Conservation (phyloP, 2,888 invertebrate species). For the Chrysodeixis includens region DNA sequence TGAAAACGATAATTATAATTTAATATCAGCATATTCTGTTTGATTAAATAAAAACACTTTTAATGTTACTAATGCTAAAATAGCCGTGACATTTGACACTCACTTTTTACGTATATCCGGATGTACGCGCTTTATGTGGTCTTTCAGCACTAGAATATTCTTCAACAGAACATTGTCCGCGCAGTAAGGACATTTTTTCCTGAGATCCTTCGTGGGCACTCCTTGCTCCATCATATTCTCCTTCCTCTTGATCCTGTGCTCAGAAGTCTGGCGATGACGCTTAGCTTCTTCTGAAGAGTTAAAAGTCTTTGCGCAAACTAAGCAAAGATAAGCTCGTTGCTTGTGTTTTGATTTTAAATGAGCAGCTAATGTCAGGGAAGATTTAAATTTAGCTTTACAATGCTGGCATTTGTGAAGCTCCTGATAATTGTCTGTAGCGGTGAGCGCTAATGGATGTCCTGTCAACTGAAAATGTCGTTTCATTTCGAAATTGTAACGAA, state of each 20-base stretch:
- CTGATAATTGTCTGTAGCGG: conserved; percentile 91
- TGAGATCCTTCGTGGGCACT: conserved; percentile 73
- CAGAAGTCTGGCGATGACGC: conserved; percentile 90
- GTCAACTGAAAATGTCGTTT: conserved; percentile 89
- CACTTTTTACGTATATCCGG: conserved; percentile 91
- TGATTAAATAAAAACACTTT: no score
- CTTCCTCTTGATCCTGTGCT: conserved; percentile 90
- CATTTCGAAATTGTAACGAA: conserved; percentile 93
- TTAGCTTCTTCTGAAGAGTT: conserved; percentile 90
- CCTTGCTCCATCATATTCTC: conserved; percentile 79
- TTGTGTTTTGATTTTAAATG: conserved; percentile 91
- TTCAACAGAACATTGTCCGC: conserved; percentile 79
- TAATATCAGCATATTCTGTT: no score
- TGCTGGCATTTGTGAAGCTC: conserved; percentile 90
- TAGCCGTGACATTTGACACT: no score
- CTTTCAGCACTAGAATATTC: conserved; percentile 89
- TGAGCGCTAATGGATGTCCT: conserved; percentile 84
- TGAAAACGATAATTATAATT: conserved; percentile 67
- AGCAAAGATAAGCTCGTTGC: conserved; percentile 90
- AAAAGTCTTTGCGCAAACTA: conserved; percentile 91
- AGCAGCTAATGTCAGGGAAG: conserved; percentile 91
- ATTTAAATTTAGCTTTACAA: conserved; percentile 90
- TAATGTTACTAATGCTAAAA: no score
- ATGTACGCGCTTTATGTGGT: conserved; percentile 90
- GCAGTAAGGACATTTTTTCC: conserved; percentile 91